phyloP scores from a whole-genome alignment of 2,113 vertebrate species.

The Oriolus oriolus region DNA sequence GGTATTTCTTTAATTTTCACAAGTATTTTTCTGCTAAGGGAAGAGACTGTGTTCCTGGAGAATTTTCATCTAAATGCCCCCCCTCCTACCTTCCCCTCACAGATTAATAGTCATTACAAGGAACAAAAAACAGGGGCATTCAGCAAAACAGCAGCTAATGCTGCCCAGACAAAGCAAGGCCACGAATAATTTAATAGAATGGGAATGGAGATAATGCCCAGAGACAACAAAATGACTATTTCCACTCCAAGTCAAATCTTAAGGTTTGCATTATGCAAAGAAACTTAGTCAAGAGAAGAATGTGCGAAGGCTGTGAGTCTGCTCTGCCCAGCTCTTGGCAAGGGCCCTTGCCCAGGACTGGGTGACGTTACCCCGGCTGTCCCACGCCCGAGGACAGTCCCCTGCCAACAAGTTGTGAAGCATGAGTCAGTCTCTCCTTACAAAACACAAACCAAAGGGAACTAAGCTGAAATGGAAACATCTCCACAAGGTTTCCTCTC shows the following conservation, averaged over 20 bases:
- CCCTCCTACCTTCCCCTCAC: not conserved
- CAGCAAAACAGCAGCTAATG: not conserved
- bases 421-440: not conserved
- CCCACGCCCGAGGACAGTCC: not conserved
- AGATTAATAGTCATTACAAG: not conserved
- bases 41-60: not conserved
- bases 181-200: not conserved
- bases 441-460: not conserved
- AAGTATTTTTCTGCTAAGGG: not conserved
- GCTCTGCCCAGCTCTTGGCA: not conserved
- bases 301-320: not conserved
- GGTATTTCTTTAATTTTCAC: not conserved
- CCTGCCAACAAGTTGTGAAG: not conserved
- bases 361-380: not conserved
- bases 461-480: not conserved
- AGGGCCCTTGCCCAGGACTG: not conserved
- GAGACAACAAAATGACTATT: not conserved
- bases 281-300: not conserved
- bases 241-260: not conserved
- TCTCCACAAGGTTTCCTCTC: not conserved
- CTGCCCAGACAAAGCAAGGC: not conserved
- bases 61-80: not conserved
- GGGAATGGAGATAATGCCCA: not conserved
- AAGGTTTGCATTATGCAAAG: not conserved
- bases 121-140: not conserved